These are phyloP conservation scores for Halotydeus destructor DNA, from an alignment of 1,140 invertebrate species.

Conservation along the genomic window DNA sequence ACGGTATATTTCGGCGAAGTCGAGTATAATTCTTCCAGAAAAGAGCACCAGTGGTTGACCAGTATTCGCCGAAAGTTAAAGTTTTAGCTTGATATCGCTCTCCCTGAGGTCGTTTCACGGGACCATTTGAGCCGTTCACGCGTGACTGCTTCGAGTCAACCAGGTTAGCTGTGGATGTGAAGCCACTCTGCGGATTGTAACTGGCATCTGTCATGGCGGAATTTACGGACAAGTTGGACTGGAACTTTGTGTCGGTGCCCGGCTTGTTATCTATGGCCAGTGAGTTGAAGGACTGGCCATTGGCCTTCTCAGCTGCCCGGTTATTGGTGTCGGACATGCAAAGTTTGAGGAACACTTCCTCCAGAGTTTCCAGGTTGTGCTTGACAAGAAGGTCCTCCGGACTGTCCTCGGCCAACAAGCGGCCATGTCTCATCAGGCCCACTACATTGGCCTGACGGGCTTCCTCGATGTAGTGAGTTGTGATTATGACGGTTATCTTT, in stretches of 20 bases:
- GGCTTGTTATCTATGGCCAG: background rate
- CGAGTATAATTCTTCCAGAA: constrained; percentile 77
- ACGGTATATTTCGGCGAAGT: constrained; percentile 72
- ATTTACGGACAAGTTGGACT: background rate
- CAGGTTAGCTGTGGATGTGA: background rate
- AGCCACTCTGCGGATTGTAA: background rate
- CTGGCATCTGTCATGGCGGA: background rate
- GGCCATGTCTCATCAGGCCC: constrained; percentile 76
- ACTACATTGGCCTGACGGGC: constrained; percentile 69
- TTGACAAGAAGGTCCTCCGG: constrained; percentile 57
- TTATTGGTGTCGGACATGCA: constrained; percentile 36
- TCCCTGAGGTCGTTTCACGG: background rate
- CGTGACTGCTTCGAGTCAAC: background rate
- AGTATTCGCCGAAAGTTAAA: constrained; percentile 9
- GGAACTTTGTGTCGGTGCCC: background rate
- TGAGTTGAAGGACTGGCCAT: background rate
- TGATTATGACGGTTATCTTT: constrained; percentile 72
- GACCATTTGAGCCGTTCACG: background rate
- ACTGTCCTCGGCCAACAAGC: constrained; percentile 71
- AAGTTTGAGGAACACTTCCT: constrained; percentile 82
- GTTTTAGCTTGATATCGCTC: background rate
- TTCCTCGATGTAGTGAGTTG: constrained; percentile 84
- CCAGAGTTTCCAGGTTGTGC: constrained; percentile 59
- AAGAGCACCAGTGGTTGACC: constrained; percentile 41
- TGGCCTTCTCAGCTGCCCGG: constrained; percentile 1